Base-by-base conservation (phyloP, 2,113 vertebrate genomes). In the Syrrhaptes paradoxus region DNA sequence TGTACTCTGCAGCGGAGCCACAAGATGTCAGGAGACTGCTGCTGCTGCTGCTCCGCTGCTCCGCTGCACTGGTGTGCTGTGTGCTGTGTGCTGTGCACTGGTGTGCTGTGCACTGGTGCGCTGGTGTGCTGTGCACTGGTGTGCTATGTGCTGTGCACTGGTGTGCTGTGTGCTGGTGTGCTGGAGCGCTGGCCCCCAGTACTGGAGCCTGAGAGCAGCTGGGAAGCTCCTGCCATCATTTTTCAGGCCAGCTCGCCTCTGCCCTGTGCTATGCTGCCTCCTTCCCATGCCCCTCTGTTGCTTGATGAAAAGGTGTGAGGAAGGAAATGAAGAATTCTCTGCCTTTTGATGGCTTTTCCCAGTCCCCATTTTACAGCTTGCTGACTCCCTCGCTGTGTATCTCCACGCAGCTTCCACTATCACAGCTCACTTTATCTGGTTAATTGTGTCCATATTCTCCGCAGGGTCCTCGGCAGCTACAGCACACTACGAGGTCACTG, bases 21-120 rank as follows among this genome's bases (percentile, higher is more conserved):
- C 96, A 97, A 97, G 93, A 91, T 95, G 95, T 95, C 97, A 97
- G 97, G 94, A 95, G 95, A 91, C 57, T 7, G 75, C 92, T 82
- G 83, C 38, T 36, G 7, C 22, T 43, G 45, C 31, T n/a, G 61
- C 22, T 34, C 55, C 5, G 13, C 26, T 41, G 13, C 51, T 61
- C 38, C 11, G 54, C 80, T 51, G 46, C n/a, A 36, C 22, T 67
- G 17, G 25, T 28, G 32, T 17, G 45, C 57, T 61, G 58, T 41
- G 38, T 5, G 12, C n/a, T 41, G 22, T 34, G 21, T 34, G n/a
- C 28, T 10, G 24, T 61, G 34, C 11, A 58, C 34, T 11, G 8
- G 5, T 9, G 9, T 41, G 45, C 43, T 61, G 59, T 48, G 38
- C 11, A 11, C 38, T 41, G 38, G 38, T 11, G 11, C 11, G 38